A percentile compares a stretch with the other conserved stretches of the same genome.
Evolutionary conservation across 1,140 invertebrate species (phyloP).

Genomic region (Parasteatoda tepidariorum): DNA sequence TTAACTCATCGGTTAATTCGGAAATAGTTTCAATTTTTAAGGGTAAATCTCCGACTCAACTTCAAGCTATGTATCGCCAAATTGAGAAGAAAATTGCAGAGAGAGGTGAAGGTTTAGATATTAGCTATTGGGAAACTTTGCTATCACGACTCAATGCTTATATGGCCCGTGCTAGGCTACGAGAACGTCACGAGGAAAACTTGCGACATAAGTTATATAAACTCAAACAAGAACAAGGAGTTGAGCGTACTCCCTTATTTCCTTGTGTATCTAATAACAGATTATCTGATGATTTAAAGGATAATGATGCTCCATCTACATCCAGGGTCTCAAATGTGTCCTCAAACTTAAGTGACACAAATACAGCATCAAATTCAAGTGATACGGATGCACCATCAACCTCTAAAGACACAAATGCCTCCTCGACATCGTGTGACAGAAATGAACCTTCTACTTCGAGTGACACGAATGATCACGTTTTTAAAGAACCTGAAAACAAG

Average conservation of each 20-base stretch:
- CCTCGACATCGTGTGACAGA: background rate
- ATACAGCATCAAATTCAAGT: background rate
- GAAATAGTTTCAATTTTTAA: slow-evolving; percentile 93
- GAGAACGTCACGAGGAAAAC: slow-evolving; percentile 93
- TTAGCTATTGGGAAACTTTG: slow-evolving; percentile 96
- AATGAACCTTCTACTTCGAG: background rate
- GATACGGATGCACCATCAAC: background rate
- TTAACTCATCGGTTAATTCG: slow-evolving; percentile 90
- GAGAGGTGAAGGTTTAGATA: slow-evolving; percentile 90
- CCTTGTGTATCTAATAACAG: slow-evolving; percentile 41
- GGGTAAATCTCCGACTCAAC: slow-evolving; percentile 89
- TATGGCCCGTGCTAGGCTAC: slow-evolving; percentile 90
- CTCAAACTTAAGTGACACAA: background rate
- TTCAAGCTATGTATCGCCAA: slow-evolving; percentile 83
- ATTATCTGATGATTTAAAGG: background rate
- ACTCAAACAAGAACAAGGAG: slow-evolving; percentile 88
- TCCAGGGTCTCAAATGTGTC: background rate
- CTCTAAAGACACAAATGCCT: background rate
- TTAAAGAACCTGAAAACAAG: background rate
- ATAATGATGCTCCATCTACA: background rate
- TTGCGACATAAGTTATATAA: slow-evolving; percentile 89
- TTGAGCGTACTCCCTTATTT: slow-evolving; percentile 65
- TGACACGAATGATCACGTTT: background rate
- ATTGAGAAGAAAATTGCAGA: slow-evolving; percentile 90
- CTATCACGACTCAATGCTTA: slow-evolving; percentile 94